A percentile compares a stretch with the other conserved stretches of the same genome.
Conservation (phyloP, 2,113 vertebrate species). For the Zosterops pallidus region DNA sequence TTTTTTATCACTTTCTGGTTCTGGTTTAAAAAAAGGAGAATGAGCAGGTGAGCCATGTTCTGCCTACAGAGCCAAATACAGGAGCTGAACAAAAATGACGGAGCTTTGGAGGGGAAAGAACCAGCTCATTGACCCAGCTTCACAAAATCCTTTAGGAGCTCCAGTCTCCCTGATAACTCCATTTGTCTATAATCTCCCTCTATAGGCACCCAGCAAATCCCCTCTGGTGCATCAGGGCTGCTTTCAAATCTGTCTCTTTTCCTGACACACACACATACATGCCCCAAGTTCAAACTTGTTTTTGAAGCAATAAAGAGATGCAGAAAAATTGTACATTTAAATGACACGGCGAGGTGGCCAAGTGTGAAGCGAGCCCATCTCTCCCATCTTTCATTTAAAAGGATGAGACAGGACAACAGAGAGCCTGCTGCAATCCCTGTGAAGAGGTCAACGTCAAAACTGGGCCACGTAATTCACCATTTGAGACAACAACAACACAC, state of each 20-base stretch:
- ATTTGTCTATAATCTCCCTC: conserved; percentile 46
- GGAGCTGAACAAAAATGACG: neutral
- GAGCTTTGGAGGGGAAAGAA: conserved; percentile 31
- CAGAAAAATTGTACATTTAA: conserved; percentile 55
- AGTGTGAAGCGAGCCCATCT: conserved; percentile 58
- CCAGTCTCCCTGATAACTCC: conserved; percentile 7
- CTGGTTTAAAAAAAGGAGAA: neutral
- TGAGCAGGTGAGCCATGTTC: neutral
- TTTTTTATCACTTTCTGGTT: neutral
- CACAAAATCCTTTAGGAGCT: conserved; percentile 34
- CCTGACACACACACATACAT: conserved; percentile 38
- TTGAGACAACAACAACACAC: conserved; percentile 54
- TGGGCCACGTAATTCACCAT: conserved; percentile 28
- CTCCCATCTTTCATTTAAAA: conserved; percentile 55
- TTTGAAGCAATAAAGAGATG: conserved; percentile 67
- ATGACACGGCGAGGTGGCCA: conserved; percentile 58
- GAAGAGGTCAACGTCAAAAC: conserved; percentile 43
- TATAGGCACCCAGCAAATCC: conserved; percentile 19
- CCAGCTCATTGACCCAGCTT: neutral
- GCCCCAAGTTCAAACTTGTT: conserved; percentile 62
- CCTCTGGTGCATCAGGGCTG: conserved; percentile 35
- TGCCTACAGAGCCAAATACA: neutral
- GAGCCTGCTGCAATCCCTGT: conserved; percentile 23
- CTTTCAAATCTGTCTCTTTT: conserved; percentile 47
- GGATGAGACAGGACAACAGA: conserved; percentile 61